These are phyloP conservation scores for Sylvietta virens DNA, from an alignment of 2,113 vertebrate species.

Conservation along the genomic window DNA sequence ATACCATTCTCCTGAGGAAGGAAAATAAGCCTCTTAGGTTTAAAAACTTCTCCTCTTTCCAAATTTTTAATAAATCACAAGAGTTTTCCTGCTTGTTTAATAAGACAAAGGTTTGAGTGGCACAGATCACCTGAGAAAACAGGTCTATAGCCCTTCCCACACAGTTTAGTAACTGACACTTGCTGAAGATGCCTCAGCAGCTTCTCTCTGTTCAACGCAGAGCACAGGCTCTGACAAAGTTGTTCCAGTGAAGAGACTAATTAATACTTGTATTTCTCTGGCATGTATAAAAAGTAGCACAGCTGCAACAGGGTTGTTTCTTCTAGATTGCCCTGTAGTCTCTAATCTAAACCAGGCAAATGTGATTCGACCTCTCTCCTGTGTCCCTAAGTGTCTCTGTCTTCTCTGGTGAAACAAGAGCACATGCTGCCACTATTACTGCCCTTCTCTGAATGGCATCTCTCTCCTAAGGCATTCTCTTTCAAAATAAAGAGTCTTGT, in stretches of 20 bases:
- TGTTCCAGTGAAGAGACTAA: background rate
- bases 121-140: background rate
- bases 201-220: background rate
- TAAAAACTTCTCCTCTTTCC: background rate
- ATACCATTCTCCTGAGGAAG: background rate
- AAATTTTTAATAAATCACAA: background rate
- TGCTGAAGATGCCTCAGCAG: background rate
- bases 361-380: accelerated
- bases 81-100: background rate
- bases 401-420: background rate
- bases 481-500: background rate
- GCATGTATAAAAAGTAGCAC: background rate
- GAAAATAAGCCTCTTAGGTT: background rate
- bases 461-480: background rate
- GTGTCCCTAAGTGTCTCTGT: background rate
- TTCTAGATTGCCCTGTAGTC: background rate
- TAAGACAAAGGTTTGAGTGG: background rate
- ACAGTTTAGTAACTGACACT: background rate
- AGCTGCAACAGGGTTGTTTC: background rate
- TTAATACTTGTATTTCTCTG: background rate
- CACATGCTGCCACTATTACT: accelerated
- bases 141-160: background rate
- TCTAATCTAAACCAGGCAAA: background rate
- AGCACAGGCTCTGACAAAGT: background rate
- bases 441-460: background rate